Conservation (phyloP, 2,113 vertebrate species). For the Gadus chalcogrammus region DNA sequence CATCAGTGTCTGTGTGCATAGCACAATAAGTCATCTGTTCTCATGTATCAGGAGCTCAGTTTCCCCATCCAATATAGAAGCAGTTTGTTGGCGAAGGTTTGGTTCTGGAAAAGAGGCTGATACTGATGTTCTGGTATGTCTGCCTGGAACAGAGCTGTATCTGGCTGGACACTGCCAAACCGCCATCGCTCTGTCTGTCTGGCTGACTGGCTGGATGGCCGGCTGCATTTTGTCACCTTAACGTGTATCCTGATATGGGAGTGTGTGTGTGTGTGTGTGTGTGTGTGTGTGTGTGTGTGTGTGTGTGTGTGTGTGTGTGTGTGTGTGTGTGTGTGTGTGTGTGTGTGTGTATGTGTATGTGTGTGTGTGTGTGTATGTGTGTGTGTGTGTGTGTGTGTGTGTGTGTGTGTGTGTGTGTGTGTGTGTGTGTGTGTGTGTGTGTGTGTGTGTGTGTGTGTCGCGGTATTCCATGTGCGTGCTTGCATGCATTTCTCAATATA, state of each 20-base stretch:
- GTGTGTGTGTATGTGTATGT: background rate
- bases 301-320: no score
- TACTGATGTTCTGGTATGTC: conserved; percentile 30
- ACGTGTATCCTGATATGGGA: background rate
- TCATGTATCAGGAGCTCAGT: conserved; percentile 19
- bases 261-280: conserved; percentile 1
- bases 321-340: background rate
- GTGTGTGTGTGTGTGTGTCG: no score
- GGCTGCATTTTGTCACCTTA: no score
- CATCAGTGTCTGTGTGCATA: background rate
- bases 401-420: background rate
- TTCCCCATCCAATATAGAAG: conserved; percentile 24
- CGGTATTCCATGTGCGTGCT: background rate
- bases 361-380: background rate
- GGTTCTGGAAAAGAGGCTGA: conserved; percentile 26
- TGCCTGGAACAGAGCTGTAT: conserved; percentile 21
- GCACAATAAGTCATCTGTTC: background rate
- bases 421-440: background rate
- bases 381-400: background rate
- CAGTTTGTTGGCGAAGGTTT: background rate
- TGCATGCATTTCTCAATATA: background rate
- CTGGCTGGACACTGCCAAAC: conserved; percentile 7
- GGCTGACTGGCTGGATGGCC: no score
- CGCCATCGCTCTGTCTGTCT: conserved; percentile 2
- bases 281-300: background rate